Evolutionary conservation across 2,888 invertebrate species (phyloP), one percentile per base, ranked within the genome.

Genomic region (Nomada flava): DNA sequence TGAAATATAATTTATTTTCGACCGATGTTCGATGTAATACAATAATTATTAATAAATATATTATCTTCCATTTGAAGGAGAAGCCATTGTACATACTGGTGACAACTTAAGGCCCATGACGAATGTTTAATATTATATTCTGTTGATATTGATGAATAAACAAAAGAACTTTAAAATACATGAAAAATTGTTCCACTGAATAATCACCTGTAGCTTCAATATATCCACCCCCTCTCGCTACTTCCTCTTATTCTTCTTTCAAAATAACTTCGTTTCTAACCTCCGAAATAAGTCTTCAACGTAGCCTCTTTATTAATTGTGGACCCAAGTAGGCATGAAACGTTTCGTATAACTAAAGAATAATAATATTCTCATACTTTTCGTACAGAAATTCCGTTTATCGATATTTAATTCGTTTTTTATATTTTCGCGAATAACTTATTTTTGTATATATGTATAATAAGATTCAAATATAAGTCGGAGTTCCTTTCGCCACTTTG

Each of bases 261-360:
- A 57, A 79, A 72, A 69, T 59, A 52, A 57, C 9, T 13, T 26
- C 36, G 36, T 36, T 7, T 36, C 36, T 36, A 36, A 36, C 36
- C 36, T 0, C 36, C 36, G 5, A 0, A 7, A 36, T 50, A 68
- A 20, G 62, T 77, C 3, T 29, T 11, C 15, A 18, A 3, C 5
- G 53, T 71, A 80, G 55, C 71, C 55, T 71, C 71, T 26, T 60
- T 60, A 68, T 60, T 60, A 63, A 69, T 50, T 13, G 44, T 74
- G 79, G 81, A 79, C 65, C 81, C 69, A 23, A 59, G 5, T 78
- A 42, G 65, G 72, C 63, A 78, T 47, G 26, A 72, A 72, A 44
- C 65, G 18, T 65, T 44, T 60, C 29, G 63, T 52, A 57, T 26
- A 59, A 55, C 10, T 68, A 26, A 42, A 50, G 20, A 52, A 52